Evolutionary conservation across 2,113 vertebrate genomes (phyloP), one percentile per base, ranked within the genome.

Genomic region (Hiodon tergisus): DNA sequence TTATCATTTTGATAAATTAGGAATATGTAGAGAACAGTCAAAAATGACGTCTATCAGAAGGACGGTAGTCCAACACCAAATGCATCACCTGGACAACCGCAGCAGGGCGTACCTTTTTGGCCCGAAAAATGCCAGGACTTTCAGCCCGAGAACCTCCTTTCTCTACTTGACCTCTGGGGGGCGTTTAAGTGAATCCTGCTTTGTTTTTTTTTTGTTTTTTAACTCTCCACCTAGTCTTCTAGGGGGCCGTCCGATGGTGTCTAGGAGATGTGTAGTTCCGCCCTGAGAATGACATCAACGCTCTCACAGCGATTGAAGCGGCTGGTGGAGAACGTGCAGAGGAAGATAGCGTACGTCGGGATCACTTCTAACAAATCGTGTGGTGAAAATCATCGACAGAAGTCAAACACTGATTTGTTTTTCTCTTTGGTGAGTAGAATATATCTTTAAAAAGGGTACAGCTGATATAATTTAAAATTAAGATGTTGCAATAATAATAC

Each of bases 191-290:
- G 59, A 51, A 72, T 69, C 6, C 59, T 31, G 31, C 31, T 31
- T 31, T 31, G 31, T 31, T 31, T 31, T 31, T 31, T 31, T 31
- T 31, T 31, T 31, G 31, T 31, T 31, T 31, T 31, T 31, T 31
- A 31, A 31, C 79, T 52, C 61, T 11, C 54, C 1, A 78, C 78
- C 83, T 80, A 70, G 76, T 86, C 78, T 14, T 62, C 83, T 89
- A 31, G 87, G 87, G 86, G 63, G 65, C 69, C 61, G 77, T 77
- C 57, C 75, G 61, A 63, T 59, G n/a, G 6, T 77, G 85, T 83
- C 85, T 84, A 78, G 77, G 77, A 85, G 85, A 79, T 82, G 81
- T 73, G 82, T 84, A 85, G 86, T 80, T 80, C 89, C 90, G 89
- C 89, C 88, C 86, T 69, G 60, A 80, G 55, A 81, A 62, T 83